Percentiles rank a stretch among this genome's conserved stretches.
Evolutionary conservation across 2,888 invertebrate species (phyloP).

Genomic region (Xylota sylvarum): DNA sequence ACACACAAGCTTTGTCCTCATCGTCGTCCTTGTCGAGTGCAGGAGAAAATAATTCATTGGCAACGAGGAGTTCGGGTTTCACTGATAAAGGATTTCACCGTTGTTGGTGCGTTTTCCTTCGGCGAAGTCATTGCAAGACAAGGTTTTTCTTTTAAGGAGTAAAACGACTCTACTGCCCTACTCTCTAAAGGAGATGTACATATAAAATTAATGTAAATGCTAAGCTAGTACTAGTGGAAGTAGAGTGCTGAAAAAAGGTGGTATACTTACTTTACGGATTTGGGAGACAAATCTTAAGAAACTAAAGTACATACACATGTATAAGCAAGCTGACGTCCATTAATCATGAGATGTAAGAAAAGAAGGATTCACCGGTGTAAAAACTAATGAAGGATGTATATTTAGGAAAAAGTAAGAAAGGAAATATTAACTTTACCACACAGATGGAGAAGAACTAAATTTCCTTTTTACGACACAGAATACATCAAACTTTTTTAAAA

Average conservation of each 20-base stretch:
- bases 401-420: background rate
- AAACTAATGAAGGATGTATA: background rate
- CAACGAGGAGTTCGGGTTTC: constrained; percentile 13
- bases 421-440: background rate
- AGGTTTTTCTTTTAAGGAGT: background rate
- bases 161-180: background rate
- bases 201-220: constrained; percentile 5
- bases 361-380: background rate
- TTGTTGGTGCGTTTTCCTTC: background rate
- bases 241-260: background rate
- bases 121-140: background rate
- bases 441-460: background rate
- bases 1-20: background rate
- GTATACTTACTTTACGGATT: background rate
- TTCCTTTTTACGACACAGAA: background rate
- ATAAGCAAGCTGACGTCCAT: background rate
- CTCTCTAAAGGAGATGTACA: background rate
- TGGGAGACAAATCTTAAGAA: background rate
- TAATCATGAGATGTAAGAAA: background rate
- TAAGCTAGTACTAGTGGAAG: background rate
- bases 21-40: constrained; percentile 34
- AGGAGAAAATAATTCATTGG: constrained; percentile 44
- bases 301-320: background rate
- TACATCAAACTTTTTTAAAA: too few species aligned
- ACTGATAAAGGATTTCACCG: background rate